Percentiles rank a stretch among this genome's conserved stretches.
Evolutionary conservation across 2,888 invertebrate genomes (phyloP).

Genomic region (Agapetus fuscipes): DNA sequence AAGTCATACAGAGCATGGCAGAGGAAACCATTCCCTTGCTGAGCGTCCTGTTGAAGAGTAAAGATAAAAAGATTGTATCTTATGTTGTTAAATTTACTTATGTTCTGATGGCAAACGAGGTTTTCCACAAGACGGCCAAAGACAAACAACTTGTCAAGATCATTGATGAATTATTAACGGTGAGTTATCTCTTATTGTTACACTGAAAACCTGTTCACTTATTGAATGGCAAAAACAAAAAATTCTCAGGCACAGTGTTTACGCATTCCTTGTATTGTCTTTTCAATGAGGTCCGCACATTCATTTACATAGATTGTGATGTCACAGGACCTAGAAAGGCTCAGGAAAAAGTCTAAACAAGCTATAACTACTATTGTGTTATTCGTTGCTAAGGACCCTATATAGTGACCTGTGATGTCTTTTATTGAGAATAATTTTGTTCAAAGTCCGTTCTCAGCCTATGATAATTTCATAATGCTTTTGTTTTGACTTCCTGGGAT

Average conservation of each 20-base stretch:
- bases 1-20: constrained; percentile 22
- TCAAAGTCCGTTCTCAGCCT: too few species aligned
- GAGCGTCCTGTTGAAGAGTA: constrained; percentile 24
- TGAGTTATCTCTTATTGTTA: constrained; percentile 4
- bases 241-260: background rate
- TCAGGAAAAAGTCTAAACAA: too few species aligned
- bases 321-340: too few species aligned
- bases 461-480: too few species aligned
- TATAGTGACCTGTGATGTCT: too few species aligned
- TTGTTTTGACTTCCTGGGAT: too few species aligned
- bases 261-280: background rate
- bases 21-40: constrained; percentile 25
- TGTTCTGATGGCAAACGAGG: constrained; percentile 36
- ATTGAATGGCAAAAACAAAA: background rate
- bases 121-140: constrained; percentile 40
- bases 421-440: too few species aligned
- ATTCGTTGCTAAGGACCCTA: too few species aligned
- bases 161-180: constrained; percentile 13
- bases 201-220: too few species aligned
- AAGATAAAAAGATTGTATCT: constrained; percentile 26
- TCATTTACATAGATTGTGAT: too few species aligned
- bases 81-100: constrained; percentile 31
- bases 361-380: too few species aligned
- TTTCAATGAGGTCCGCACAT: too few species aligned
- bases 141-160: constrained; percentile 31